These are phyloP conservation scores for Nomada ferruginata DNA, from an alignment of 2,888 invertebrate species.

Conservation along the genomic window DNA sequence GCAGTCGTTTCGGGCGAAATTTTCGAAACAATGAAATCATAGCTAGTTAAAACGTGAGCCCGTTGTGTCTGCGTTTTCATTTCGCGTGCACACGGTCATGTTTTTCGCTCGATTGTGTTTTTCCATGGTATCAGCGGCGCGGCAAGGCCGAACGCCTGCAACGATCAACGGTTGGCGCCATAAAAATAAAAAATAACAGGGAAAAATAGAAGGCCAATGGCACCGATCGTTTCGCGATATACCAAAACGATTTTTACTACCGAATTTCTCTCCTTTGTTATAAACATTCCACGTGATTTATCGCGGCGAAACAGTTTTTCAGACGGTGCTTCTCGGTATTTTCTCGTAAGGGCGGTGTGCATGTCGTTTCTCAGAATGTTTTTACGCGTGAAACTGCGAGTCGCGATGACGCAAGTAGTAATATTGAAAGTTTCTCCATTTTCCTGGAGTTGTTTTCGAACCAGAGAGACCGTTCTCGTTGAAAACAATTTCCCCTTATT, in stretches of 20 bases:
- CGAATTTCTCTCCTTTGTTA: neutral
- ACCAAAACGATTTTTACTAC: neutral
- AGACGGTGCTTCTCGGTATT: slow-evolving; percentile 9
- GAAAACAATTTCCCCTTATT: neutral
- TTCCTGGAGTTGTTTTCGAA: slow-evolving; percentile 34
- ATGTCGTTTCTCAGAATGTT: slow-evolving; percentile 28
- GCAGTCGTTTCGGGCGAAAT: neutral
- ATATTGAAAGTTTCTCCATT: slow-evolving; percentile 14
- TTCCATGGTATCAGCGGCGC: slow-evolving; percentile 40
- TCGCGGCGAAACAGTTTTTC: slow-evolving; percentile 3
- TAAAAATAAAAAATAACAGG: neutral
- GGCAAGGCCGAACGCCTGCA: slow-evolving; percentile 4
- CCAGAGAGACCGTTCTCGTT: neutral
- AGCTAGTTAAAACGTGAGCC: neutral
- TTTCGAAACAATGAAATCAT: neutral
- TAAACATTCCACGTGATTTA: slow-evolving; percentile 23
- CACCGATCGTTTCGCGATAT: neutral
- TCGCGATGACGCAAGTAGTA: slow-evolving; percentile 7
- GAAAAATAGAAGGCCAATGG: slow-evolving; percentile 5
- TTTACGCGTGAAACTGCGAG: neutral
- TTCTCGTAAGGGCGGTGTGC: slow-evolving; percentile 8
- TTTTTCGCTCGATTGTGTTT: slow-evolving; percentile 41
- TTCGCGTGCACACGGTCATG: slow-evolving; percentile 24
- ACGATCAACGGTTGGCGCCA: neutral
- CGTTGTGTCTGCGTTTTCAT: neutral